Evolutionary conservation across 2,797 vertebrate genomes (phyloP).

Genomic region (Neosalanx taihuensis): DNA sequence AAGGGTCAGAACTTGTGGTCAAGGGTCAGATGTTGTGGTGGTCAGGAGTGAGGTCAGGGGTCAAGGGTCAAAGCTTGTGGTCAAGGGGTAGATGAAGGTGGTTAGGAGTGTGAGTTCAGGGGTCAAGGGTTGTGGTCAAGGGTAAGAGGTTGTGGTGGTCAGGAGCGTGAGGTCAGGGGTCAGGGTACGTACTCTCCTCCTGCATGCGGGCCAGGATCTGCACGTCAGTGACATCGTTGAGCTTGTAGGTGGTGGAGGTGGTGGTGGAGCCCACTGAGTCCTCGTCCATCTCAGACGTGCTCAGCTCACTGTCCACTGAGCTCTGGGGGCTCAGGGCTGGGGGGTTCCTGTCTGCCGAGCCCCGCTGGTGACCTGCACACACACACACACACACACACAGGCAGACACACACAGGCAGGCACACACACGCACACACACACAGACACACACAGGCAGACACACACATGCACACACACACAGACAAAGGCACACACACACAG

Average conservation of each 20-base stretch:
- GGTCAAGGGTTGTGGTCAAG: too few species aligned
- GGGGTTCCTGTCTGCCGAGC: slow-evolving; percentile 83
- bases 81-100: too few species aligned
- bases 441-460: too few species aligned
- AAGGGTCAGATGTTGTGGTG: too few species aligned
- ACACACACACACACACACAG: slow-evolving; percentile 1
- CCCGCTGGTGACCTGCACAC: slow-evolving; percentile 79
- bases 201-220: slow-evolving; percentile 99
- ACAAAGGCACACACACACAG: too few species aligned
- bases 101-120: too few species aligned
- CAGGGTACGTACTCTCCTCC: slow-evolving; percentile 91
- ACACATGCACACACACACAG: not conserved
- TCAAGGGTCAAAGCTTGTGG: too few species aligned
- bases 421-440: too few species aligned
- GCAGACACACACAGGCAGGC: too few species aligned
- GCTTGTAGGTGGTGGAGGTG: slow-evolving; percentile 93
- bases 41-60: too few species aligned
- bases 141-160: not conserved
- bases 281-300: slow-evolving; percentile 98
- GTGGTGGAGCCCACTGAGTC: slow-evolving; percentile 95
- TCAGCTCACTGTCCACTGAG: slow-evolving; percentile 96
- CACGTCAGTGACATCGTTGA: slow-evolving; percentile 97
- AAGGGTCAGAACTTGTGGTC: too few species aligned
- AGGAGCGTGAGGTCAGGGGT: not conserved
- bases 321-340: slow-evolving; percentile 91